Evolutionary conservation across 2,888 invertebrate species (phyloP), one percentile per base, ranked within the genome.

Genomic region (Griposia aprilina): DNA sequence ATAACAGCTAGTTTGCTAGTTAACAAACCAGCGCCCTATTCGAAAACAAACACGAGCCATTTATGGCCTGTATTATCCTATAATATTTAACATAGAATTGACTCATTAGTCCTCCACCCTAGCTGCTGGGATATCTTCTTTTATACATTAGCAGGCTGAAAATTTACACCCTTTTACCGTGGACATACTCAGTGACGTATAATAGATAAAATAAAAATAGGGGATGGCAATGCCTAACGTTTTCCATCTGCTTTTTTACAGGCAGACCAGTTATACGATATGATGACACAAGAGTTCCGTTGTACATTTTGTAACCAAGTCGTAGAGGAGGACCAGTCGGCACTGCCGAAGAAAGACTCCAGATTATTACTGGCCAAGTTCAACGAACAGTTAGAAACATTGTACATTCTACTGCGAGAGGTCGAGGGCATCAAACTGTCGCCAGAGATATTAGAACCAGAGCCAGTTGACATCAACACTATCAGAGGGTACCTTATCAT

Each of bases 311-410:
- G 99, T 94, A 97, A 98, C 77, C 98, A 98, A 94, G 97, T 98
- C 0, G 99, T 99, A 0, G 99, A 99, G 93, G 99, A 99, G 94
- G 99, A 99, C 95, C 98, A 98, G 90, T 99, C 99, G 65, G 99
- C 99, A 23, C 97, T 99, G 88, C 99, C 99, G 2, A 98, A 99
- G 95, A 98, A 99, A 95, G 99, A 99, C 94, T 99, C 99, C 0
- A 97, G 99, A 76, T 97, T 99, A 73, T 96, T 99, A 90, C 94
- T 99, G 91, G 99, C 99, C 10, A 98, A 98, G 93, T 99, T 99
- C 93, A 99, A 99, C 92, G 99, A 99, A 93, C 99, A 99, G 93
- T 96, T 99, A 83, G 99, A 99, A 93, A 98, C 99, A 0, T 96
- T 99, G n/a, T 99, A 98, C 94, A 98, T 98, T 90, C 96, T 99